These are phyloP conservation scores for Temnothorax rugatulus DNA, from an alignment of 2,888 invertebrate species.

Conservation along the genomic window DNA sequence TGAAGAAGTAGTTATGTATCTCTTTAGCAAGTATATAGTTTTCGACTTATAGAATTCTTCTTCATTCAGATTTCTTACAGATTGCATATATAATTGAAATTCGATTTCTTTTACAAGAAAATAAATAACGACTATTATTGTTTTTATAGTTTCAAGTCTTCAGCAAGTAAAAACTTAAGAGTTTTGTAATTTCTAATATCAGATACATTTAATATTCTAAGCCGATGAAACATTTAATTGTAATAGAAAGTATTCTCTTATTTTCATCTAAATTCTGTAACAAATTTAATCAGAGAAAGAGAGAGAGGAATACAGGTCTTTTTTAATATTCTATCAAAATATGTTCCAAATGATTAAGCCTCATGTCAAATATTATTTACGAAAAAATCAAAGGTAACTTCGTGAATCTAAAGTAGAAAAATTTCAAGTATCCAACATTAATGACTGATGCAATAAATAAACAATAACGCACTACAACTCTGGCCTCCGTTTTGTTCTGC, in stretches of 20 bases:
- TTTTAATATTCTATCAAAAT: not conserved
- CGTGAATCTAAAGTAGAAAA: not conserved
- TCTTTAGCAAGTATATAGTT: not conserved
- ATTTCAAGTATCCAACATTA: not conserved
- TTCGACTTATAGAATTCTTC: not conserved
- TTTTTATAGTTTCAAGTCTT: conserved; percentile 15
- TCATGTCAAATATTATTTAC: not conserved
- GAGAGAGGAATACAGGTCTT: not conserved
- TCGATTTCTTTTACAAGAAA: not conserved
- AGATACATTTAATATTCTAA: not conserved
- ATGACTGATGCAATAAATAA: not conserved
- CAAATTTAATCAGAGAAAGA: not conserved
- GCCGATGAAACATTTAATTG: not conserved
- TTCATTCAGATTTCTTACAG: not conserved
- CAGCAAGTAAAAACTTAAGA: not conserved
- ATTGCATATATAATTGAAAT: not conserved
- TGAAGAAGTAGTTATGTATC: not conserved
- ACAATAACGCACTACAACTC: conserved; percentile 80
- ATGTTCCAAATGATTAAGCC: no score
- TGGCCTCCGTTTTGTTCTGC: conserved; percentile 75
- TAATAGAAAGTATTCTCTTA: not conserved
- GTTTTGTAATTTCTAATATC: not conserved
- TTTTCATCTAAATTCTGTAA: not conserved
- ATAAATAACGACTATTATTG: not conserved
- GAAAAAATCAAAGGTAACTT: not conserved